A percentile compares a stretch with the other conserved stretches of the same genome.
These are phyloP conservation scores for Cataglyphis livida DNA, from an alignment of 2,888 invertebrate genomes.

Conservation along the genomic window DNA sequence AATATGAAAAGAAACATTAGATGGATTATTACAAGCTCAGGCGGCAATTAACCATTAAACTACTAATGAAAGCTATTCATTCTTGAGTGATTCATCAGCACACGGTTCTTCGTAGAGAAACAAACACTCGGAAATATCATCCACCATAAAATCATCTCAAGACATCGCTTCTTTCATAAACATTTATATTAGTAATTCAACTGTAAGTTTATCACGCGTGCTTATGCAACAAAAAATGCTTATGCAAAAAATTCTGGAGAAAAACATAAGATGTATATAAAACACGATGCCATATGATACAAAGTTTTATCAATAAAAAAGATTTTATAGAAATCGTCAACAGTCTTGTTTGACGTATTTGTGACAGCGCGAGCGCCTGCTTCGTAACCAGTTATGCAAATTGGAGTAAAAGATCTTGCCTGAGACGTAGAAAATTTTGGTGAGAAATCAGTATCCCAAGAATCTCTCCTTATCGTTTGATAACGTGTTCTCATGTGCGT, in stretches of 20 bases:
- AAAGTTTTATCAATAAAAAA: neutral
- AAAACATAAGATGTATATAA: neutral
- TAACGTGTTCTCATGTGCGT: slow-evolving; percentile 17
- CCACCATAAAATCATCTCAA: slow-evolving; percentile 4
- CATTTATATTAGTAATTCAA: neutral
- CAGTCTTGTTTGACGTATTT: neutral
- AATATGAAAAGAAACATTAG: neutral
- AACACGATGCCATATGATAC: neutral
- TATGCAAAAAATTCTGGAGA: slow-evolving; percentile 11
- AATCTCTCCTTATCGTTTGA: neutral
- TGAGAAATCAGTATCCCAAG: neutral
- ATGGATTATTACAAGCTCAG: neutral
- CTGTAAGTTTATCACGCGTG: neutral
- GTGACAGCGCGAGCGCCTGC: neutral
- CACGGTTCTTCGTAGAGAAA: slow-evolving; percentile 50
- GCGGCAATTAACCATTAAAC: slow-evolving; percentile 34
- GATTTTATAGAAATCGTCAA: neutral
- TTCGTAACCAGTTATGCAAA: slow-evolving; percentile 42
- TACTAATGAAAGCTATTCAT: slow-evolving; percentile 58
- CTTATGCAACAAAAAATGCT: slow-evolving; percentile 2
- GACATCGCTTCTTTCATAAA: neutral
- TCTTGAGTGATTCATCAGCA: slow-evolving; percentile 57
- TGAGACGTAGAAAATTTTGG: neutral
- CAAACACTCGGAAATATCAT: slow-evolving; percentile 35
- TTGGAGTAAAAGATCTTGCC: neutral